Base-by-base conservation (phyloP, 1,140 invertebrate genomes). In the Cryptotermes secundus region DNA sequence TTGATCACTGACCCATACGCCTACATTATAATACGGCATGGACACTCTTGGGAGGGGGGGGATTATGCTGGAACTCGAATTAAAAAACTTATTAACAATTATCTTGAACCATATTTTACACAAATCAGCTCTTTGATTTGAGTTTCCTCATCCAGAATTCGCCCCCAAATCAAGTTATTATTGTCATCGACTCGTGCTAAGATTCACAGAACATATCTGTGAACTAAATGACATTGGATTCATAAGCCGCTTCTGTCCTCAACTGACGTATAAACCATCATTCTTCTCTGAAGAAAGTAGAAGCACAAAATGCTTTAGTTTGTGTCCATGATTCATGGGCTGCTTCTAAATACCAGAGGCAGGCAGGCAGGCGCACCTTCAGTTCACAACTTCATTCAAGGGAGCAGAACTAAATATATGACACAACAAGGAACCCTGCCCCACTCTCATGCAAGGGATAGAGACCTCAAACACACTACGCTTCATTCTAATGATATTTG, bases 231-330 rank as follows among this genome's bases (percentile, higher is more conserved):
- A 72, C 6, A 72, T 10, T 72, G 26, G 6, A 6, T 26, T 72
- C 19, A 49, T 72, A 72, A 7, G 59, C 59, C 59, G 31, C 59
- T 72, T 31, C n/a, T 72, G 9, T 31, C n/a, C 59, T 72, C 7
- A 72, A 72, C 26, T 72, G 14, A n/a, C 0, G 16, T 14, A 72
- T n/a, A 72, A 72, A 72, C 59, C 59, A n/a, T 72, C 59, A 72
- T 72, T 72, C 59, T 72, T 26, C 59, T 31, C 1, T 72, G 59
- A 72, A 72, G n/a, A 26, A 72, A 31, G 7, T 72, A 72, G 59
- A 31, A 72, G n/a, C 59, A 72, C 26, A 26, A 31, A 72, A 72
- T 72, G 59, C 59, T 72, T 59, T 72, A 72, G 59, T 72, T 72
- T 72, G 59, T 72, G 7, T 72, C n/a, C 59, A 31, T 72, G 59